These are phyloP conservation scores for Ariolimax columbianus DNA, from an alignment of 2,888 invertebrate species.

Conservation along the genomic window DNA sequence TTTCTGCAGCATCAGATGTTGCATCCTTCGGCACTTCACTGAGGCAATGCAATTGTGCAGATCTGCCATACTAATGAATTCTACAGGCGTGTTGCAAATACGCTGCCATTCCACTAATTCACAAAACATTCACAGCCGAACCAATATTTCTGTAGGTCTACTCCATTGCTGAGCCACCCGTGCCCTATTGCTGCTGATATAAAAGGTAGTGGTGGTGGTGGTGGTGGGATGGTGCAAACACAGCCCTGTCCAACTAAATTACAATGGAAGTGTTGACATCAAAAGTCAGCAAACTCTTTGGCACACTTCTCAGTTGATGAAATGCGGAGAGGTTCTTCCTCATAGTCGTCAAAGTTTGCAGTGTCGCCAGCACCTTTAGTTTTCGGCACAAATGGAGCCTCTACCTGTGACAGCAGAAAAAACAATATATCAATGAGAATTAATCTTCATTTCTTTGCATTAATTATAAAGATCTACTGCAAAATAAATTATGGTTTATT, in stretches of 20 bases:
- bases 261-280: slow-evolving; percentile 51
- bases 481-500: no score
- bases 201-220: slow-evolving; percentile 16
- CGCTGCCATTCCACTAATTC: slow-evolving; percentile 6
- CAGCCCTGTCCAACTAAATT: slow-evolving; percentile 16
- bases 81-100: background rate
- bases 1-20: no score
- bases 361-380: slow-evolving; percentile 99
- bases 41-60: background rate
- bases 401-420: slow-evolving; percentile 83
- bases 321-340: slow-evolving; percentile 98
- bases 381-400: slow-evolving; percentile 98
- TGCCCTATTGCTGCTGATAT: slow-evolving; percentile 8
- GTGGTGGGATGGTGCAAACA: slow-evolving; percentile 5
- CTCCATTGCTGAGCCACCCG: background rate
- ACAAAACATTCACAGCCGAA: slow-evolving; percentile 16
- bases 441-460: no score
- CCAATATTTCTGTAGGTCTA: background rate
- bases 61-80: background rate
- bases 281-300: slow-evolving; percentile 99
- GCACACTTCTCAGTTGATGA: slow-evolving; percentile 99
- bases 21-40: no score
- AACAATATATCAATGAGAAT: no score
- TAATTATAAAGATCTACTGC: no score
- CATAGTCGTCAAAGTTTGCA: slow-evolving; percentile 99